Percentiles rank a stretch among this genome's conserved stretches.
These are phyloP conservation scores for Plagiodera versicolora DNA, from an alignment of 2,888 invertebrate genomes.

Conservation along the genomic window DNA sequence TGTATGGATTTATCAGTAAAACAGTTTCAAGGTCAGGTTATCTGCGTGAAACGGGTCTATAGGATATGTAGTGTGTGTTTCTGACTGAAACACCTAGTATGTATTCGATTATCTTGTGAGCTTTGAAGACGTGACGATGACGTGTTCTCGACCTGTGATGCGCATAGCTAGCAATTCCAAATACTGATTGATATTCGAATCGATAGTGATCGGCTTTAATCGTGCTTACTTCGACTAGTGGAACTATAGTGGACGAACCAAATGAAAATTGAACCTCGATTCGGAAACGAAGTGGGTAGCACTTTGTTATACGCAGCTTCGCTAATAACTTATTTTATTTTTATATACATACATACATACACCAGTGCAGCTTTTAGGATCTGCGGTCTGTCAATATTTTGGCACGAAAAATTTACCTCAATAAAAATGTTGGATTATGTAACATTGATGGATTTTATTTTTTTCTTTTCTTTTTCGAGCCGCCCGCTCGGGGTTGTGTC, in stretches of 20 bases:
- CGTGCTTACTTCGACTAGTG: slow-evolving; percentile 40
- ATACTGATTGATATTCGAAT: slow-evolving; percentile 40
- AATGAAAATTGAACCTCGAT: slow-evolving; percentile 33
- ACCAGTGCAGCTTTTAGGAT: slow-evolving; percentile 41
- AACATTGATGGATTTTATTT: slow-evolving; percentile 45
- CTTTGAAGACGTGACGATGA: slow-evolving; percentile 13
- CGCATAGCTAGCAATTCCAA: slow-evolving; percentile 37
- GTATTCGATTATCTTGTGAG: not conserved
- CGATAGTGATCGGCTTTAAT: slow-evolving; percentile 45
- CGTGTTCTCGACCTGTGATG: not conserved
- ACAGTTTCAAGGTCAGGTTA: no score
- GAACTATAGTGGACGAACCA: slow-evolving; percentile 36
- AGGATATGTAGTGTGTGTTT: no score
- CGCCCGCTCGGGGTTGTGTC: slow-evolving; percentile 32
- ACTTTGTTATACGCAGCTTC: slow-evolving; percentile 53
- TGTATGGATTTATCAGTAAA: no score
- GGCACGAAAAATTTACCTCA: slow-evolving; percentile 39
- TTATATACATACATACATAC: slow-evolving; percentile 37
- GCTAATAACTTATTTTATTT: slow-evolving; percentile 49
- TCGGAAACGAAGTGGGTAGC: slow-evolving; percentile 33
- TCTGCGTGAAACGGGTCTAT: no score
- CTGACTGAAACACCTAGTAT: no score
- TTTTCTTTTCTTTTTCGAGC: slow-evolving; percentile 26
- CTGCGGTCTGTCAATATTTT: slow-evolving; percentile 44
- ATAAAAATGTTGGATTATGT: slow-evolving; percentile 43